Base-by-base conservation (phyloP, 2,113 vertebrate species). In the Microtus montanus region DNA sequence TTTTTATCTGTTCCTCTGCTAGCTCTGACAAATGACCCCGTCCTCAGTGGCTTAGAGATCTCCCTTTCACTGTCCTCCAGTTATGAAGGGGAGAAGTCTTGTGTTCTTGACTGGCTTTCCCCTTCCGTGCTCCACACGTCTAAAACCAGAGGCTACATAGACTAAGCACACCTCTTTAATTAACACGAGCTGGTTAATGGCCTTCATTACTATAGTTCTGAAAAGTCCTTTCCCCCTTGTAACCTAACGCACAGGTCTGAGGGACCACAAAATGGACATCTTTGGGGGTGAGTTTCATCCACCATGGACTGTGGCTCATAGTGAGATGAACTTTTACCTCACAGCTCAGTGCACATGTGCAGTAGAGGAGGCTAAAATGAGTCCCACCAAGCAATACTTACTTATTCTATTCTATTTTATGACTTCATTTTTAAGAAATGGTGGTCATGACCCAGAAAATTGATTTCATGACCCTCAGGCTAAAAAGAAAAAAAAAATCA, bases 371-470 rank as follows among this genome's bases (percentile, higher is more conserved):
- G 63, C 47, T 47, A 33, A 47, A 89, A 73, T 17, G 66, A 82
- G 44, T 64, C 66, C 80, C 88, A 73, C 52, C 28, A 44, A 87
- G 20, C 2, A 58, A 61, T 86, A 66, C 63, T 90, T 68, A 91
- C 44, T 61, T 78, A 26, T 83, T 80, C 58, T 86, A 3, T 79
- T 87, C 52, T 68, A 30, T 84, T 94, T 91, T 66, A 83, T 84
- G 41, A 74, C 75, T 95, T 95, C 63, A 84, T 71, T 96, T 84
- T 93, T 63, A 95, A 92, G 90, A 91, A 84, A 90, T 75, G 44
- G 14, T 77, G 75, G 86, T 64, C 47, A 63, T 87, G 77, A 90
- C 68, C 91, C 85, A 70, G 88, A 41, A 87, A 68, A 63, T 63
- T 73, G 96, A 84, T 92, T 91, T 91, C 24, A 74, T 84, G 85